Evolutionary conservation across 2,113 vertebrate species (phyloP), one percentile per base, ranked within the genome.

Genomic region (Galeopterus variegatus): DNA sequence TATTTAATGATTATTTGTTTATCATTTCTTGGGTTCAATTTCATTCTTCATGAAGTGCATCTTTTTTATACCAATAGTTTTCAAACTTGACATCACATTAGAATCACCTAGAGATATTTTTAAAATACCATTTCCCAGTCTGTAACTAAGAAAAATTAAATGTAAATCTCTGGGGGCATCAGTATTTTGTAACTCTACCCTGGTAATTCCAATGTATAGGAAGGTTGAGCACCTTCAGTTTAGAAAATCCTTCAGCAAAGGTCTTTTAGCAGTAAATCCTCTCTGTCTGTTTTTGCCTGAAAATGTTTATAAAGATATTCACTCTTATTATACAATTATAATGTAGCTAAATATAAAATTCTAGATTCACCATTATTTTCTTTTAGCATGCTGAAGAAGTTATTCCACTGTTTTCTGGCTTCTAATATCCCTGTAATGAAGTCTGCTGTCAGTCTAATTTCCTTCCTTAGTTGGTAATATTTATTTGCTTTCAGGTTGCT

Each of bases 181-280:
- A 41, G 17, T 64, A 81, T 73, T 75, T 87, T 92, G 2, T 91
- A 96, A 67, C 36, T 64, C 13, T 82, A n/a, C 45, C 73, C 69
- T 56, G 26, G 36, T 36, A 7, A 83, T 90, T 92, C 52, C 33
- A 82, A 58, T 21, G 24, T 82, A 50, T 9, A 89, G 7, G 31
- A 41, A 23, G 75, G 15, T 6, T 81, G 21, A 73, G 33, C 3
- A 41, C 10, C 41, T 96, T 41, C 7, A 45, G 84, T 89, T 67
- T 89, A 83, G 79, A 94, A 96, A 87, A n/a, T 45, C 58, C 14
- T 94, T 95, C 52, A 76, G 8, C 33, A 87, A 95, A 95, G 23
- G 31, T 82, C 24, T 79, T 56, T 83, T 79, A 90, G 70, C 28
- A 60, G 9, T 33, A 92, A 94, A 23, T 83, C 10, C 21, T 65